Evolutionary conservation across 2,888 invertebrate species (phyloP).

Genomic region (Mimachlamys varia): DNA sequence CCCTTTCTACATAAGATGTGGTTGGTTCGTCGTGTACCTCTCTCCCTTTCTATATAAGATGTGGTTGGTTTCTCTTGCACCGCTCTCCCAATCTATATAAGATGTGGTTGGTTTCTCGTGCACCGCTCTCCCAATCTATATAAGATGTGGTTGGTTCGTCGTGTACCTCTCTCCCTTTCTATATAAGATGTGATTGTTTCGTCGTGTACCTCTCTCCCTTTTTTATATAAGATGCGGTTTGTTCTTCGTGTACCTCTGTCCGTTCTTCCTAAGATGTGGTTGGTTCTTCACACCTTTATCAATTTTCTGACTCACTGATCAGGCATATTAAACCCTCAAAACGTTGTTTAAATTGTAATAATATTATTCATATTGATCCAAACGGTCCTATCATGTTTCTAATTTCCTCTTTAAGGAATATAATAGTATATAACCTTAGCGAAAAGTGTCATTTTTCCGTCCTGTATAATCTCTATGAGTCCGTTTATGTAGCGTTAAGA

Average conservation of each 20-base stretch:
- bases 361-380: background rate
- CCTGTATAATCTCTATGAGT: background rate
- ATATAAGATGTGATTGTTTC: too few species aligned
- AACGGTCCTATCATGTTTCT: background rate
- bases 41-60: background rate
- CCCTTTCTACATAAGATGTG: background rate
- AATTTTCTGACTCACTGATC: conserved; percentile 8
- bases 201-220: too few species aligned
- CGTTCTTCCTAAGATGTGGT: background rate
- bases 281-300: background rate
- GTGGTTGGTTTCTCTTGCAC: background rate
- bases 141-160: background rate
- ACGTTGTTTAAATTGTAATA: conserved; percentile 14
- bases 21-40: background rate
- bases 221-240: background rate
- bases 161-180: too few species aligned
- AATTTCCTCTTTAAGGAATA: background rate
- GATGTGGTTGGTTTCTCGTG: background rate
- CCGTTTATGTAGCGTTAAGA: background rate
- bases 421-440: conserved; percentile 7
- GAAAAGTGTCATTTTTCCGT: conserved; percentile 31
- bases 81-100: too few species aligned
- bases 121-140: too few species aligned
- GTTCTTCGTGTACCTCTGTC: background rate
- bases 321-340: background rate